Percentiles rank a stretch among this genome's conserved stretches.
These are phyloP conservation scores for Fissipunctia ypsillon DNA, from an alignment of 2,888 invertebrate species.

Conservation along the genomic window DNA sequence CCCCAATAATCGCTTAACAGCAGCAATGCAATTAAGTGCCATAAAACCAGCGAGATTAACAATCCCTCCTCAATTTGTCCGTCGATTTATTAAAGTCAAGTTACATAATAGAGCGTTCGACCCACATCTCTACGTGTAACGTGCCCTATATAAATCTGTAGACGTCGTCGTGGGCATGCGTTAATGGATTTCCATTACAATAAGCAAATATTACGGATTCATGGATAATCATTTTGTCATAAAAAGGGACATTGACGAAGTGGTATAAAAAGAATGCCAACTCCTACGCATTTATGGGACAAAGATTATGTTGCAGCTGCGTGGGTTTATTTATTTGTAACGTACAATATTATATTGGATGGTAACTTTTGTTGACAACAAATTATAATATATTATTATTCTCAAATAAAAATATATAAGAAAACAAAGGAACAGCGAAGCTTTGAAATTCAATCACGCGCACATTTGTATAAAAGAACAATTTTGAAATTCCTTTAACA, in stretches of 20 bases:
- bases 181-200: constrained; percentile 82
- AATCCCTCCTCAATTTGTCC: constrained; percentile 40
- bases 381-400: constrained; percentile 12
- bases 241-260: constrained; percentile 64
- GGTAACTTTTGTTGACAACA: constrained; percentile 22
- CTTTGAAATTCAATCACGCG: constrained; percentile 47
- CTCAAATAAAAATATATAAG: constrained; percentile 29
- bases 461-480: constrained; percentile 41
- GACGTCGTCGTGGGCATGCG: constrained; percentile 71
- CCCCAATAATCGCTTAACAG: constrained; percentile 36
- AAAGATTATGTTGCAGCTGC: constrained; percentile 48
- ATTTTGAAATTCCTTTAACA: constrained; percentile 41
- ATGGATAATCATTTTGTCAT: constrained; percentile 69
- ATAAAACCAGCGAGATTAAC: constrained; percentile 47
- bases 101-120: constrained; percentile 63
- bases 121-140: constrained; percentile 57
- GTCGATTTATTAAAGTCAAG: constrained; percentile 48
- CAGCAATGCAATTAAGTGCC: constrained; percentile 29
- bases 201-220: constrained; percentile 71
- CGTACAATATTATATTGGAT: constrained; percentile 29
- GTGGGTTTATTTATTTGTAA: constrained; percentile 53
- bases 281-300: constrained; percentile 55
- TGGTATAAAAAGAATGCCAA: constrained; percentile 48
- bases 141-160: constrained; percentile 65
- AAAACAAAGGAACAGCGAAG: constrained; percentile 27